Base-by-base conservation (phyloP, 2,113 vertebrate genomes). In the Ariopsis seemanni region DNA sequence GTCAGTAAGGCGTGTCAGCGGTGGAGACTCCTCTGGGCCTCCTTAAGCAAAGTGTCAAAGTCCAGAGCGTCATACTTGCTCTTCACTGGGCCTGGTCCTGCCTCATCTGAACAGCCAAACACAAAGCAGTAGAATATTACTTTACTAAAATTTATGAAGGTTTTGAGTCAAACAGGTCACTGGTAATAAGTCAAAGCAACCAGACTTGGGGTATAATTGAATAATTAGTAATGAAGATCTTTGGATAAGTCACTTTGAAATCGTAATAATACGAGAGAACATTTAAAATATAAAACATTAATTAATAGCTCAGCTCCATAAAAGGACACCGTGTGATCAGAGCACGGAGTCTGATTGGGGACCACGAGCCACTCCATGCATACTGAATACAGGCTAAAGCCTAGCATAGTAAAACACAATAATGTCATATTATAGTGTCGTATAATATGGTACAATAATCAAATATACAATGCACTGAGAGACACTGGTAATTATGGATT, bases 1-100 rank as follows among this genome's bases (percentile, higher is more conserved):
- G 87, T 92, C 86, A 81, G 42, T 91, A 87, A 92, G 89, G 65
- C 82, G 89, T 94, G 94, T 98, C 96, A 97, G 96, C 97, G 97
- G 93, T 97, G 98, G 94, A 99, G 95, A 93, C 98, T 99, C 93
- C 96, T 96, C 96, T 99, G 98, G 90, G 98, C 98, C 94, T 99
- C 98, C 93, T 98, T 98, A 93, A 99, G 96, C 92, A 99, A 96
- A 93, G 97, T 97, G 96, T 99, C 98, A 85, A 99, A 99, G 97
- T 99, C 98, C 96, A 99, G 96, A 89, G 97, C 96, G 91, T 99
- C 97, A 0, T 99, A 99, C 94, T 99, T 99, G 96, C 96, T 99
- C 95, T 98, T 99, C 92, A 97, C 94, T 0, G 97, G 94, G 0
- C 96, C 94, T 0, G 95, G 96, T 75, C 96, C 97, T 0, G 96